These are phyloP conservation scores for Vollenhovia emeryi DNA, from an alignment of 1,140 invertebrate genomes.

Conservation along the genomic window DNA sequence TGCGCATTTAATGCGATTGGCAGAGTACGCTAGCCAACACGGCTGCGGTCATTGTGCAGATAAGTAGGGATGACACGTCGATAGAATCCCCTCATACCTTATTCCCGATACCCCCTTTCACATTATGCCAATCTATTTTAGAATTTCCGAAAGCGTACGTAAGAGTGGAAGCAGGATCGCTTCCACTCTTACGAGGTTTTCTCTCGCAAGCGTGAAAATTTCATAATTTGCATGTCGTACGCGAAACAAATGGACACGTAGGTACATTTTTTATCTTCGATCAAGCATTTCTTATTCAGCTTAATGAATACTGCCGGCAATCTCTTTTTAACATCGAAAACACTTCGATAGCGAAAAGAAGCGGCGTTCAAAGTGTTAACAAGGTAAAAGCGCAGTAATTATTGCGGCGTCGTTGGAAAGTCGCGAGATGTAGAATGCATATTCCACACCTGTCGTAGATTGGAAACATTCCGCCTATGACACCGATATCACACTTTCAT, in stretches of 20 bases:
- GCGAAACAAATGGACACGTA: background rate
- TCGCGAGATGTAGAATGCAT: constrained; percentile 2
- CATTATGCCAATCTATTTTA: background rate
- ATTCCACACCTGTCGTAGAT: constrained; percentile 16
- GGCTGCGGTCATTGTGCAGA: background rate
- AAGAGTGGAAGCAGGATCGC: background rate
- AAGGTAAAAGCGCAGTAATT: constrained; percentile 12
- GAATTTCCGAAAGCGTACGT: background rate
- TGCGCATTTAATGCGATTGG: constrained; percentile 41
- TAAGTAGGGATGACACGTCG: background rate
- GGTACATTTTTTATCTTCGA: background rate
- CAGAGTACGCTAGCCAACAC: background rate
- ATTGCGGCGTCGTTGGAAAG: constrained; percentile 26
- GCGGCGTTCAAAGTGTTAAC: constrained; percentile 13
- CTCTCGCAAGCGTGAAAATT: background rate
- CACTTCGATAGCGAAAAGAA: background rate
- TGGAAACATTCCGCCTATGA: constrained; percentile 8
- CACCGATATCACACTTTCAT: background rate
- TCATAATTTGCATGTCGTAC: background rate
- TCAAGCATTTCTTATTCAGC: background rate
- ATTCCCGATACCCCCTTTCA: background rate
- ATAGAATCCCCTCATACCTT: background rate
- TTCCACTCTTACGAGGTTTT: too few relatives aligned
- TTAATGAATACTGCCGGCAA: background rate
- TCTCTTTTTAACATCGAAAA: background rate